These are phyloP conservation scores for Tetanocera ferruginea DNA, from an alignment of 2,888 invertebrate species.

Conservation along the genomic window DNA sequence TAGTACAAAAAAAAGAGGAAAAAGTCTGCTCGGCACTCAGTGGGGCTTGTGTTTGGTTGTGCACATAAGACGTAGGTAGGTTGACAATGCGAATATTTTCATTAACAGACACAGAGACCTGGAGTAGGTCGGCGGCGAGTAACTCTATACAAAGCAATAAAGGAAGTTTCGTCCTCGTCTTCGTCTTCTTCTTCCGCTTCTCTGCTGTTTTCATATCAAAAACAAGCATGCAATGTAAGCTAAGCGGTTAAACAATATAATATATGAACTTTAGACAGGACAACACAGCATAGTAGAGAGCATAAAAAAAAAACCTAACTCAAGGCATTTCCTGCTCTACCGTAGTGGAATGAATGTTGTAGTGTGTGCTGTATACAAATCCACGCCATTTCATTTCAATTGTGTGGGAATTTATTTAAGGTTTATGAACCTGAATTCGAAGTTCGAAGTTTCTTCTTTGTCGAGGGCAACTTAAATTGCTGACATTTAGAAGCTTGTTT, in stretches of 20 bases:
- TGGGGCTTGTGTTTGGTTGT: not conserved
- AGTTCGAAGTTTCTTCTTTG: not conserved
- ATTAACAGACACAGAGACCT: conserved; percentile 1
- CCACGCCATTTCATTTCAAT: conserved; percentile 5
- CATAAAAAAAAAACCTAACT: not conserved
- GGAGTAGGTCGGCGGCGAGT: not conserved
- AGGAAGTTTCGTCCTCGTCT: not conserved
- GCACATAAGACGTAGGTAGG: not conserved
- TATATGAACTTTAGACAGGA: not conserved
- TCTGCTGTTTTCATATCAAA: too few species aligned
- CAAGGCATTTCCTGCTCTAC: not conserved
- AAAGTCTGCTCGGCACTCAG: too few species aligned
- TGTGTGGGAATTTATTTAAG: not conserved
- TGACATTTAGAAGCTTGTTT: conserved; percentile 10
- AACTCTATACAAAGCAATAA: not conserved
- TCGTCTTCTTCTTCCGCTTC: too few species aligned
- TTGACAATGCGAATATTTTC: conserved; percentile 20
- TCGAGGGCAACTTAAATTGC: not conserved
- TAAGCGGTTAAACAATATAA: not conserved
- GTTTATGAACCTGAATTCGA: conserved; percentile 6
- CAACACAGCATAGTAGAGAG: not conserved
- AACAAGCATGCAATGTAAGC: not conserved
- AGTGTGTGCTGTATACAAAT: not conserved
- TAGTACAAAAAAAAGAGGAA: not conserved
- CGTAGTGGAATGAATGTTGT: not conserved